A percentile compares a stretch with the other conserved stretches of the same genome.
Conservation (phyloP, 2,797 vertebrate genomes). For the Myiotriccus ornatus region DNA sequence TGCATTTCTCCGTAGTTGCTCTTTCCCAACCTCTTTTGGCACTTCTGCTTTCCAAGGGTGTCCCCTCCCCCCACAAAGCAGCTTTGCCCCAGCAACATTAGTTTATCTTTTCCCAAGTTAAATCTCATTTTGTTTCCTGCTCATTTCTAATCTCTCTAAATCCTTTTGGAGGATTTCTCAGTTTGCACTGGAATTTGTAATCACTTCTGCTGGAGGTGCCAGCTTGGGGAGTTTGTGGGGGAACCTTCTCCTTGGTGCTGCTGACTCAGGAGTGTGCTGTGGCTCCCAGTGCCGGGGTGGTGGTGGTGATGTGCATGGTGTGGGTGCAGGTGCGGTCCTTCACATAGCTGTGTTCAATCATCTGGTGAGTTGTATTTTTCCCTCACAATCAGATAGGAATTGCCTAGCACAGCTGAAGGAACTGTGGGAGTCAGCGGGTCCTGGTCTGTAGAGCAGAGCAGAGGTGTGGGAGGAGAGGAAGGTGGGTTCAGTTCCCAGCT, state of each 20-base stretch:
- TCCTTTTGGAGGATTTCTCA: slow-evolving; percentile 42
- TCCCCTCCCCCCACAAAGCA: not conserved
- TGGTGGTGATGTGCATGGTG: not conserved
- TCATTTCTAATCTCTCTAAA: slow-evolving; percentile 54
- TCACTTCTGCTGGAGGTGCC: not conserved
- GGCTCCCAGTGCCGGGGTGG: not conserved
- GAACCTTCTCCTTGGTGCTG: not conserved
- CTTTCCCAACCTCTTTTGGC: not conserved
- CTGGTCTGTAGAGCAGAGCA: not conserved
- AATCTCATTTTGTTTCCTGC: slow-evolving; percentile 64
- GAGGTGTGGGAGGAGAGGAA: not conserved
- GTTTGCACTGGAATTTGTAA: slow-evolving; percentile 19
- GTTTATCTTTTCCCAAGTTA: slow-evolving; percentile 47
- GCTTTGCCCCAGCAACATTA: slow-evolving; percentile 46
- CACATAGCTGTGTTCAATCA: not conserved
- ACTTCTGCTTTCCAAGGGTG: slow-evolving; percentile 6
- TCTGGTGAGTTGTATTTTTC: not conserved
- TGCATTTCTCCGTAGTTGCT: not conserved
- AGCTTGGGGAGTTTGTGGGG: not conserved
- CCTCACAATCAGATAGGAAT: not conserved
- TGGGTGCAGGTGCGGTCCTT: not conserved
- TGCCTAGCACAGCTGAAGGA: not conserved
- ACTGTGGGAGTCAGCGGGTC: not conserved
- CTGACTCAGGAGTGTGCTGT: not conserved
- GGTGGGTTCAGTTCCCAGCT: not conserved